Evolutionary conservation across 2,888 invertebrate genomes (phyloP), one percentile per base, ranked within the genome.

Genomic region (Stratiomys singularior): DNA sequence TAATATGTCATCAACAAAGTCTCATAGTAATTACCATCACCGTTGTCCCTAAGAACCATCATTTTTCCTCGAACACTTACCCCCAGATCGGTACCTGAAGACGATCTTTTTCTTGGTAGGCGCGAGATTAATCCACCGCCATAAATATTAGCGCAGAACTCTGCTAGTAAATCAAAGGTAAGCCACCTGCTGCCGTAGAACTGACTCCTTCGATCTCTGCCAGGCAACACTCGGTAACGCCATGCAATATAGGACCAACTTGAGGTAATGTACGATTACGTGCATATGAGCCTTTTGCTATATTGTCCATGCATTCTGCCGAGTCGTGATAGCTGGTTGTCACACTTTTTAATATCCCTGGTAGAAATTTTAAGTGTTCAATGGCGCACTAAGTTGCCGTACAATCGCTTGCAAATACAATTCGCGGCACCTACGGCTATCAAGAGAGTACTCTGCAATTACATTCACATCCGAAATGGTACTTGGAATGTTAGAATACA

Each of bases 81-180:
- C 47, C 69, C 46, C 69, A 69, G 47, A 27, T 66, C 25, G 30
- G 37, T n/a, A 21, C 37, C 66, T 1, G 37, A 4, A n/a, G 66
- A 1, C 18, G 15, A 18, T 13, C 28, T 15, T 27, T 9, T 11
- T 37, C 37, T 30, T 37, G 18, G 69, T 46, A 69, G 47, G 74
- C n/a, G 60, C 30, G 56, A 60, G 23, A 74, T 52, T 37, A 74
- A 74, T 60, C 74, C 58, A 15, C 13, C n/a, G 44, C 23, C 74
- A 74, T 74, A 74, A 74, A 74, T 74, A 74, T 74, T 58, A 60
- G 74, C 4, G 21, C 11, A 30, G 60, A 74, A 74, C 37, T n/a
- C n/a, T 60, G 74, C 60, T 72, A 56, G 28, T 60, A 60, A 72
- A 77, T 77, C 77, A 78, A 66, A 78, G 77, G 72, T 78, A 72